Percentiles rank a stretch among this genome's conserved stretches.
Evolutionary conservation across 2,113 vertebrate genomes (phyloP).

Genomic region (Coregonus clupeaformis): DNA sequence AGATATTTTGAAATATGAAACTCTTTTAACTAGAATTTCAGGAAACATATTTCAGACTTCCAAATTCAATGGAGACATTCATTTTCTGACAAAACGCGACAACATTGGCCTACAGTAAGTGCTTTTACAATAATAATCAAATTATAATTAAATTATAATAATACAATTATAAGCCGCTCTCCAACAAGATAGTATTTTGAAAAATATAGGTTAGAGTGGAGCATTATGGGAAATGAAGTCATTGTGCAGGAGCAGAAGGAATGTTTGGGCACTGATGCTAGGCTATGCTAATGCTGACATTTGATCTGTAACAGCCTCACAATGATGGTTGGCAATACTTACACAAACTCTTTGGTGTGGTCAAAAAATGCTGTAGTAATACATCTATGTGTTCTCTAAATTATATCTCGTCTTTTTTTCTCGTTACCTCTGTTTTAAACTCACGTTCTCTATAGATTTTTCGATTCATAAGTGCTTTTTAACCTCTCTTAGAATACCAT

Average conservation of each 20-base stretch:
- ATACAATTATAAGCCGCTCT: constrained; percentile 54
- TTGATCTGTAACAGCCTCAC: constrained; percentile 66
- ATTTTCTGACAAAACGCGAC: constrained; percentile 67
- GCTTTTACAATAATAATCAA: constrained; percentile 63
- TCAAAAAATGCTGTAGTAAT: constrained; percentile 47
- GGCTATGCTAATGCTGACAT: constrained; percentile 62
- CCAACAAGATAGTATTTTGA: constrained; percentile 64
- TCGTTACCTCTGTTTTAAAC: constrained; percentile 17
- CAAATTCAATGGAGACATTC: constrained; percentile 56
- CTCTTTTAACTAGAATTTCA: neutral
- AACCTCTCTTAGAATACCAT: constrained; percentile 79
- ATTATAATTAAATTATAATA: neutral
- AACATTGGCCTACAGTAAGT: constrained; percentile 67
- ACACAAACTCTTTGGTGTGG: constrained; percentile 91
- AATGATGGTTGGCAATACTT: constrained; percentile 77
- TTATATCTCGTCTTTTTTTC: constrained; percentile 2
- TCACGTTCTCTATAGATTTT: constrained; percentile 81
- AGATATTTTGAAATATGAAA: neutral
- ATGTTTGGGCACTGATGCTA: constrained; percentile 32
- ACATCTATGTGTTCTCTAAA: constrained; percentile 9
- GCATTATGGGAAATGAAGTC: constrained; percentile 51
- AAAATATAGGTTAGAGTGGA: constrained; percentile 38
- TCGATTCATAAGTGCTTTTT: constrained; percentile 78
- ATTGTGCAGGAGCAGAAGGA: constrained; percentile 10
- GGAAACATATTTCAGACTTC: neutral